Percentiles rank a stretch among this genome's conserved stretches.
phyloP scores from a whole-genome alignment of 2,113 vertebrate genomes.

The Chiloscyllium plagiosum region DNA sequence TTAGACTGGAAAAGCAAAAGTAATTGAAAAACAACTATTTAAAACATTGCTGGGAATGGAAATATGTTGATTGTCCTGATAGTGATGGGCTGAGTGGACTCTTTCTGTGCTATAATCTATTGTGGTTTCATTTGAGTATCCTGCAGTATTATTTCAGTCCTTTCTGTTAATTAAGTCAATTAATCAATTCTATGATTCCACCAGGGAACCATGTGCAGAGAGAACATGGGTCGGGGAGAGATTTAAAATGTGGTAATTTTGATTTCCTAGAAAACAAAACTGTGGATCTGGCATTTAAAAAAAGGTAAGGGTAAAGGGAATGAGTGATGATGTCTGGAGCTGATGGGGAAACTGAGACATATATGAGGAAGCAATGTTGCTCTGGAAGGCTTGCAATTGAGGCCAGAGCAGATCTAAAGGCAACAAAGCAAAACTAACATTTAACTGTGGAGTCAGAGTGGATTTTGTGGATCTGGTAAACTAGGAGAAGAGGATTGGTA shows the following conservation, averaged over 20 bases:
- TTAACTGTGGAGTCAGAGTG: background rate
- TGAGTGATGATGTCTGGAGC: background rate
- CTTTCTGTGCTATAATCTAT: background rate
- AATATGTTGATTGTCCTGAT: background rate
- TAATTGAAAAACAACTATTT: background rate
- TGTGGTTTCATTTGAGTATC: background rate
- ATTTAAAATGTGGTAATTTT: background rate
- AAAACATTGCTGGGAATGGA: background rate
- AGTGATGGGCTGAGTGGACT: background rate
- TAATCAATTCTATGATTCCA: slow-evolving; percentile 14
- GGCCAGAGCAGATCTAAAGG: background rate
- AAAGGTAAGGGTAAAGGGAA: background rate
- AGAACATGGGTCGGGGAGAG: background rate
- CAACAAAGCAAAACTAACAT: background rate
- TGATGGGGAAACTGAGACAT: background rate
- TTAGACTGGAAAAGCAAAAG: background rate
- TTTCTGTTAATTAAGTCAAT: slow-evolving; percentile 5
- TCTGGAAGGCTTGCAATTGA: background rate
- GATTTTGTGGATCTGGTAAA: background rate
- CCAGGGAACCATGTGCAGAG: background rate
- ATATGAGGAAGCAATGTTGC: background rate
- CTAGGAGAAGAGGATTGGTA: background rate
- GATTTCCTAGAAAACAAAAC: background rate
- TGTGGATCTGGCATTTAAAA: background rate
- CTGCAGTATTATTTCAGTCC: background rate